Evolutionary conservation across 2,888 invertebrate genomes (phyloP).

Genomic region (Sesia bembeciformis): DNA sequence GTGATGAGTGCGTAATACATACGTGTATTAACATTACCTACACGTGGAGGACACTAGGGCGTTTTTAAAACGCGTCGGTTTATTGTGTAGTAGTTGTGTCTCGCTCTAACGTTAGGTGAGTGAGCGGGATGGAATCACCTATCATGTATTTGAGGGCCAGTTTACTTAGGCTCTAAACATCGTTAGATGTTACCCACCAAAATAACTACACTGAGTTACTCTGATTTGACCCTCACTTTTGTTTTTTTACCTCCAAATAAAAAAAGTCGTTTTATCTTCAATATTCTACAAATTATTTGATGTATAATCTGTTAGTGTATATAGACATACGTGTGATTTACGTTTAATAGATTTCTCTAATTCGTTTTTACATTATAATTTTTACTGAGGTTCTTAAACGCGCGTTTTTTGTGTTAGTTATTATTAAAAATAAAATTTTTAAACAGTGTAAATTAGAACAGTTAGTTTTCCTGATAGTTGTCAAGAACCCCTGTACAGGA

Average conservation of each 20-base stretch:
- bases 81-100: conserved; percentile 2
- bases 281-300: too few relatives aligned
- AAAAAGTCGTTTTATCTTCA: too few relatives aligned
- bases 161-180: conserved; percentile 6
- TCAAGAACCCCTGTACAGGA: too few relatives aligned
- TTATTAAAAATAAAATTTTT: too few relatives aligned
- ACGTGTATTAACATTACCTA: neutral
- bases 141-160: conserved; percentile 2
- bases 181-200: conserved; percentile 23
- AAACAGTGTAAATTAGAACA: too few relatives aligned
- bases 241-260: neutral
- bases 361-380: too few relatives aligned
- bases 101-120: conserved; percentile 3
- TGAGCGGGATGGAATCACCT: conserved; percentile 1
- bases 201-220: conserved; percentile 6
- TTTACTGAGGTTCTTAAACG: too few relatives aligned
- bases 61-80: neutral
- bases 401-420: too few relatives aligned
- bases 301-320: neutral
- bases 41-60: neutral
- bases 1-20: conserved; percentile 11
- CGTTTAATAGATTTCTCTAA: too few relatives aligned
- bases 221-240: neutral
- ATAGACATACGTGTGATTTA: neutral
- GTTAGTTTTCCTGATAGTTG: too few relatives aligned